These are phyloP conservation scores for Ephialtes manifestator DNA, from an alignment of 2,888 invertebrate genomes.

Conservation along the genomic window DNA sequence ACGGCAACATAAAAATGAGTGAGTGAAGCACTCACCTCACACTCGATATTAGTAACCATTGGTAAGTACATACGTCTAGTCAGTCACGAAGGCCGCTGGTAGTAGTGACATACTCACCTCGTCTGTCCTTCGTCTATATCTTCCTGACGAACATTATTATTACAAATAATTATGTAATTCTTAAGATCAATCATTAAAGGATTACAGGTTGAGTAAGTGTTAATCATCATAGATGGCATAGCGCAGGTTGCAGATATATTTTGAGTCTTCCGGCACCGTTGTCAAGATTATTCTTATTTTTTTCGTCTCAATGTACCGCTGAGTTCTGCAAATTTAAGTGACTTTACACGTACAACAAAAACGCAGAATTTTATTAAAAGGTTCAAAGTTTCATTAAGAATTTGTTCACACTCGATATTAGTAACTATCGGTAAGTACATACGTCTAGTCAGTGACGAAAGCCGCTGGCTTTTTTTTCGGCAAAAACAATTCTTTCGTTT, in stretches of 20 bases:
- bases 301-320: background rate
- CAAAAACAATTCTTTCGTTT: too few species aligned
- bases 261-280: background rate
- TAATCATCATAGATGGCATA: background rate
- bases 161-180: background rate
- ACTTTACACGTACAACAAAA: background rate
- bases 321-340: too few species aligned
- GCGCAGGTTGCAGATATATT: background rate
- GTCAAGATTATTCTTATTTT: background rate
- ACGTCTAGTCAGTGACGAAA: too few species aligned
- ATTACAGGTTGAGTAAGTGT: background rate
- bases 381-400: too few species aligned
- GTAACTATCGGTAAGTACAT: too few species aligned
- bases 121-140: constrained; percentile 8
- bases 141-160: background rate
- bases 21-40: background rate
- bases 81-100: background rate
- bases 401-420: too few species aligned
- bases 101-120: background rate
- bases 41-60: constrained; percentile 5
- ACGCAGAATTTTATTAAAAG: background rate
- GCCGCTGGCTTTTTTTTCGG: too few species aligned
- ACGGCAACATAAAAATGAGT: constrained; percentile 12
- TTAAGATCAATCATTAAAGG: background rate
- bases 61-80: background rate